Conservation (phyloP, 2,888 invertebrate genomes). For the Mesorhabditis sp. region DNA sequence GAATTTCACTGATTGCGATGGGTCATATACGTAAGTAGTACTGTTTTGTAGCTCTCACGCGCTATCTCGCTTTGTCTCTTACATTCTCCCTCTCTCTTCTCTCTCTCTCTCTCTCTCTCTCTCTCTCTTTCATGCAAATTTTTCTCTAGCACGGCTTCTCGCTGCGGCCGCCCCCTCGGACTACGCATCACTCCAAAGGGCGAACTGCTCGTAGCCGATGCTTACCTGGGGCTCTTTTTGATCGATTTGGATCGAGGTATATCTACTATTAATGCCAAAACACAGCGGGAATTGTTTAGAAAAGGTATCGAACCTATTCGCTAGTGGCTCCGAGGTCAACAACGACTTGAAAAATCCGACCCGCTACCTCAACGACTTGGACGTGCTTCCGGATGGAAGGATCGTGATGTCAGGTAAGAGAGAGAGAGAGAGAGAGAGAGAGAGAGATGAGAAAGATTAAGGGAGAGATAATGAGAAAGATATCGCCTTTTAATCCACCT, state of each 20-base stretch:
- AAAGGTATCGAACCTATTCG: conserved; percentile 25
- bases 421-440: background rate
- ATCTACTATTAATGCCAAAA: background rate
- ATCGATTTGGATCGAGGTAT: conserved; percentile 29
- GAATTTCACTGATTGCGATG: conserved; percentile 29
- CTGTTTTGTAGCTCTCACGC: background rate
- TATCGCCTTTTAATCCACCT: background rate
- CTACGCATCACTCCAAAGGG: conserved; percentile 21
- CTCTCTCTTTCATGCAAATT: background rate
- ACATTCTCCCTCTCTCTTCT: background rate
- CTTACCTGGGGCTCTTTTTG: conserved; percentile 34
- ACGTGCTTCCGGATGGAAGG: conserved; percentile 35
- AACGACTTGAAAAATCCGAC: conserved; percentile 16
- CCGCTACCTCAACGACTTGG: conserved; percentile 38
- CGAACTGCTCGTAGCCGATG: conserved; percentile 34
- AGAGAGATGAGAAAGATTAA: too few species aligned
- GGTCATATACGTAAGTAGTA: conserved; percentile 19
- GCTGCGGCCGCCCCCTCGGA: conserved; percentile 35
- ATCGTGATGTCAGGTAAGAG: conserved; percentile 30
- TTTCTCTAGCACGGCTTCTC: background rate
- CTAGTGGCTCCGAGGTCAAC: conserved; percentile 22
- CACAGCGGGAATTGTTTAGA: conserved; percentile 12
- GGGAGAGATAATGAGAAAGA: too few species aligned
- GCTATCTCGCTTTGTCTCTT: background rate
- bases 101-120: background rate